These are phyloP conservation scores for Eudemis profundana DNA, from an alignment of 2,888 invertebrate species.

Conservation along the genomic window DNA sequence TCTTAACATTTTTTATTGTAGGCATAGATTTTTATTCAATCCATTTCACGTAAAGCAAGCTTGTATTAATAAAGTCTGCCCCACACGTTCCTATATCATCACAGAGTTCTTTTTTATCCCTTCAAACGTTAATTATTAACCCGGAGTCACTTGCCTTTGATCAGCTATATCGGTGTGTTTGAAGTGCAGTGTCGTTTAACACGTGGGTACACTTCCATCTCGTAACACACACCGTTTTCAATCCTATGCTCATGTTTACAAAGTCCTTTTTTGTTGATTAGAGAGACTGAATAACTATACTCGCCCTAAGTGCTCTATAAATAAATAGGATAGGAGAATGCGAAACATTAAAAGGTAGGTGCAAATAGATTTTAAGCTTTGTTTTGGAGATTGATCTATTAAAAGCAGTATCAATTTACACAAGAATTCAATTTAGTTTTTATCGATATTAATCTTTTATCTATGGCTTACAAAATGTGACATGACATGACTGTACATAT, in stretches of 20 bases:
- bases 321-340: conserved; percentile 30
- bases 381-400: not conserved
- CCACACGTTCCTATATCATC: conserved; percentile 10
- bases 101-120: conserved; percentile 23
- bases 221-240: not conserved
- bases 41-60: too few species aligned
- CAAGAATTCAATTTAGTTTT: not conserved
- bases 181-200: conserved; percentile 43
- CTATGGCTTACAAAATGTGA: too few species aligned
- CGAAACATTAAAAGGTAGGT: conserved; percentile 27
- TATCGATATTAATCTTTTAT: not conserved
- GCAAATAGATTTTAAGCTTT: conserved; percentile 14
- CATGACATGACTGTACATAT: too few species aligned
- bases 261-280: not conserved
- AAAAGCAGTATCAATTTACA: not conserved
- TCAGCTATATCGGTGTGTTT: conserved; percentile 44
- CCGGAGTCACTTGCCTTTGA: conserved; percentile 35
- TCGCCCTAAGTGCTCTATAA: conserved; percentile 40
- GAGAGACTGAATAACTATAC: not conserved
- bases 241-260: not conserved
- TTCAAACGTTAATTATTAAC: conserved; percentile 41
- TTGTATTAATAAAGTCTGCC: conserved; percentile 14
- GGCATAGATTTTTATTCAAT: too few species aligned
- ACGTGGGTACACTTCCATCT: conserved; percentile 20
- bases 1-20: not conserved